Percentiles rank a stretch among this genome's conserved stretches.
Evolutionary conservation across 2,888 invertebrate species (phyloP).

Genomic region (Pachydiplax longipennis): DNA sequence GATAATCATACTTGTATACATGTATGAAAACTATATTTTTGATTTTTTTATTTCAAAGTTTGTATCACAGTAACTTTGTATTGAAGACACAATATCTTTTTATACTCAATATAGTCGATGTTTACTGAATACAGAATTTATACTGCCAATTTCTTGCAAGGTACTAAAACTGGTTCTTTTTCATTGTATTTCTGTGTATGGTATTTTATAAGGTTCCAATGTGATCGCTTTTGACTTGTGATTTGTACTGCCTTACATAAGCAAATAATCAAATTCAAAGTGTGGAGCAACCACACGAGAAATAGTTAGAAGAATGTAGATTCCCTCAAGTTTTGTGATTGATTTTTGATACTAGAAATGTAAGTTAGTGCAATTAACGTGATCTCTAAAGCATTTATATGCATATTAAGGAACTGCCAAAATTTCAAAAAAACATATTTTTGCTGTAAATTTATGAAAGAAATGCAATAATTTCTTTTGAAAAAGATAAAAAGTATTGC

Average conservation of each 20-base stretch:
- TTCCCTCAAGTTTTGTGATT: neutral
- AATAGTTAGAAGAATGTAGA: neutral
- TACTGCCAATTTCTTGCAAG: neutral
- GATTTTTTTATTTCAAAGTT: neutral
- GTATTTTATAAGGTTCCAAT: neutral
- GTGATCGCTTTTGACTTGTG: slow-evolving; percentile 1
- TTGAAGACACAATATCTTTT: neutral
- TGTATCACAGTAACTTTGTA: neutral
- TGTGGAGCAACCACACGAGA: neutral
- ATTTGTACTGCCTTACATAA: slow-evolving; percentile 8
- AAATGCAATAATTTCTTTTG: neutral
- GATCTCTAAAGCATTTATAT: slow-evolving; percentile 8
- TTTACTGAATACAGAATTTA: neutral
- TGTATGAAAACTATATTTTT: neutral
- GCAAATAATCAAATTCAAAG: slow-evolving; percentile 23
- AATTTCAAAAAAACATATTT: slow-evolving; percentile 8
- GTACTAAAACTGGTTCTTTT: neutral
- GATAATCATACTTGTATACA: no score
- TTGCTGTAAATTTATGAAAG: slow-evolving; percentile 19
- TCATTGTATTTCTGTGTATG: neutral
- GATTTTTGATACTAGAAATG: neutral
- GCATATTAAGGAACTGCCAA: slow-evolving; percentile 4
- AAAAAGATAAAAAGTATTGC: neutral
- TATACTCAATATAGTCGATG: neutral
- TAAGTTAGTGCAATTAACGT: slow-evolving; percentile 2